Evolutionary conservation across 64 coral and sea anemone species (phyloP).

Genomic region (Pachyseris speciosa): DNA sequence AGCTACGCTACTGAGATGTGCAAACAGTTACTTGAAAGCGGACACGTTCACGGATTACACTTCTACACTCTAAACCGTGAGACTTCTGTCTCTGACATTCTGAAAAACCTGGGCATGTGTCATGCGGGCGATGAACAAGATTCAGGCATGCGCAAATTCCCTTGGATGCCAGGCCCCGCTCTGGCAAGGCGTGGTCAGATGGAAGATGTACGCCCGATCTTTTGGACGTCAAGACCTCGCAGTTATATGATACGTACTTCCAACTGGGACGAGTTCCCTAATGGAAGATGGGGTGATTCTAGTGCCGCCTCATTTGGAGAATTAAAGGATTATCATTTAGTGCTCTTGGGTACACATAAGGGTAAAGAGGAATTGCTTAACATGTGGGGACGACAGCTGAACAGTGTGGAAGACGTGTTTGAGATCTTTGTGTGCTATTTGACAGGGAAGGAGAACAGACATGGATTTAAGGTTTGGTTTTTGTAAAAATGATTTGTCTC

Average conservation of each 20-base stretch:
- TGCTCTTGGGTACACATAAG: conserved; percentile 68
- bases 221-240: conserved; percentile 91
- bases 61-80: conserved; percentile 79
- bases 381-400: conserved; percentile 90
- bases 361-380: conserved; percentile 56
- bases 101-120: conserved; percentile 23
- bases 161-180: conserved; percentile 48
- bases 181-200: conserved; percentile 34
- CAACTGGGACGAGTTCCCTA: conserved; percentile 96
- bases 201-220: conserved; percentile 86
- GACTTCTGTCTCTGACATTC: conserved; percentile 41
- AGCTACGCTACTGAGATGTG: conserved; percentile 73
- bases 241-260: conserved; percentile 95
- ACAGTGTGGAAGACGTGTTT: conserved; percentile 77
- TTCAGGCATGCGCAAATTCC: conserved; percentile 28
- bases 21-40: conserved; percentile 60
- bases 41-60: conserved; percentile 63
- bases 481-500: not conserved
- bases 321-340: conserved; percentile 92
- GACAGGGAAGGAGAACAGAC: conserved; percentile 82
- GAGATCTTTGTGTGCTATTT: conserved; percentile 95
- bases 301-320: conserved; percentile 94
- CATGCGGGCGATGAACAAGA: not conserved
- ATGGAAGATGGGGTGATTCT: conserved; percentile 94
- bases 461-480: conserved; percentile 76